Evolutionary conservation across 2,888 invertebrate genomes (phyloP), one percentile per base, ranked within the genome.

Genomic region (Pantelozetes paolii): DNA sequence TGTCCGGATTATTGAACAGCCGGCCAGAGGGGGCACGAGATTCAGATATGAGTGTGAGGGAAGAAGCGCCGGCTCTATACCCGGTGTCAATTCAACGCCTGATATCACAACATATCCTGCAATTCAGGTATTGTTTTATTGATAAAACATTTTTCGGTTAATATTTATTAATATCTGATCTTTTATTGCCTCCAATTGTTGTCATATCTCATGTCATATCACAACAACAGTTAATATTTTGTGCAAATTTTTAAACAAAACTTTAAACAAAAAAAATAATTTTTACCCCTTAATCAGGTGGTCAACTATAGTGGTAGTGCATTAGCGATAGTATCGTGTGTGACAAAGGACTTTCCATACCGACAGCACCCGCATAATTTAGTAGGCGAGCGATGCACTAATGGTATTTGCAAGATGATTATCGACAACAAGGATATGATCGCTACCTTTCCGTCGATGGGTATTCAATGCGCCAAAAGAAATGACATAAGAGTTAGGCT

Each of bases 41-140:
- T 94, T 94, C 84, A 88, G 94, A 13, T 97, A 97, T 83, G 92
- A 94, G 82, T 96, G 96, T 85, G 97, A 97, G 83, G 96, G 96
- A 5, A 87, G 96, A 81, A 94, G 94, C 28, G 96, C 96, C 76
- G 97, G 96, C 42, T 94, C 94, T 78, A 93, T 96, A 80, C 95
- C 94, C 69, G 97, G 96, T 72, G 89, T 89, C 73, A 89, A 88
- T 82, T 93, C 91, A 80, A 90, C 90, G 6, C 86, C 90, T n/a
- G 95, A 96, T 81, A 90, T 90, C 82, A 94, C 93, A 84, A 93
- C 94, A 1, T 96, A 88, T 84, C 97, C 97, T 75, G 89, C 91
- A 42, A 93, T 97, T 79, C 89, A 91, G 86, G 90, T 88, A 79
- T 86, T 87, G n/a, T 32, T 23, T 18, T 20, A 23, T 40, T 6